Percentiles rank a stretch among this genome's conserved stretches.
Conservation (phyloP, 1,140 invertebrate species). For the Venturia canescens region DNA sequence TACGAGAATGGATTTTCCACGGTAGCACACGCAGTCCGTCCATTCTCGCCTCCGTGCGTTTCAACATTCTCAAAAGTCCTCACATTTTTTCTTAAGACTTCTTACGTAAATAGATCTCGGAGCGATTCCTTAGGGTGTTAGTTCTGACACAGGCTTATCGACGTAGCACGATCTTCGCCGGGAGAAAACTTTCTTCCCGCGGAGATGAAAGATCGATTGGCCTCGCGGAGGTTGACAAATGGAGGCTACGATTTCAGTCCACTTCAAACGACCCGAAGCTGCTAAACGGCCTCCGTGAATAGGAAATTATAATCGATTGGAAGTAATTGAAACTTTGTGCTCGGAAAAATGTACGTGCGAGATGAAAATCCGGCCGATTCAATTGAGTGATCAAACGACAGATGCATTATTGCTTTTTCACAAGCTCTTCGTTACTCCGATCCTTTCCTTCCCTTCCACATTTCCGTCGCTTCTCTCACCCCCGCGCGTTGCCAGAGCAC, state of each 20-base stretch:
- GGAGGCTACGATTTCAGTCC: too few species aligned
- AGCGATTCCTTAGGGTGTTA: constrained; percentile 52
- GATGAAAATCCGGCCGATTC: too few species aligned
- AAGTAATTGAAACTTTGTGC: too few species aligned
- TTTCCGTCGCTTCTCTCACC: constrained; percentile 26
- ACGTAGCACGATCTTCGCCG: constrained; percentile 19
- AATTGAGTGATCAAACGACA: too few species aligned
- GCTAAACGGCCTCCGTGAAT: too few species aligned
- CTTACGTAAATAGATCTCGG: constrained; percentile 35
- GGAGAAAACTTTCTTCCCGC: not conserved
- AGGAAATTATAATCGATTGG: too few species aligned
- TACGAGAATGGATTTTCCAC: constrained; percentile 22
- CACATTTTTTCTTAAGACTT: constrained; percentile 23
- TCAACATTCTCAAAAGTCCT: constrained; percentile 30
- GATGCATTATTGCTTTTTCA: not conserved
- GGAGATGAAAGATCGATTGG: not conserved
- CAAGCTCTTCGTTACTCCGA: not conserved
- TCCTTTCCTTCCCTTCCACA: not conserved
- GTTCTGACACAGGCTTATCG: constrained; percentile 11
- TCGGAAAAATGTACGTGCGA: too few species aligned
- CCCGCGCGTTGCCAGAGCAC: not conserved
- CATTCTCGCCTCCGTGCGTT: constrained; percentile 39
- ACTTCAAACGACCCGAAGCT: too few species aligned
- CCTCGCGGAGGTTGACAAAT: not conserved
- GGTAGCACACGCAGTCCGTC: not conserved